phyloP scores from a whole-genome alignment of 2,888 invertebrate genomes.

The Tanytarsus gracilentus region DNA sequence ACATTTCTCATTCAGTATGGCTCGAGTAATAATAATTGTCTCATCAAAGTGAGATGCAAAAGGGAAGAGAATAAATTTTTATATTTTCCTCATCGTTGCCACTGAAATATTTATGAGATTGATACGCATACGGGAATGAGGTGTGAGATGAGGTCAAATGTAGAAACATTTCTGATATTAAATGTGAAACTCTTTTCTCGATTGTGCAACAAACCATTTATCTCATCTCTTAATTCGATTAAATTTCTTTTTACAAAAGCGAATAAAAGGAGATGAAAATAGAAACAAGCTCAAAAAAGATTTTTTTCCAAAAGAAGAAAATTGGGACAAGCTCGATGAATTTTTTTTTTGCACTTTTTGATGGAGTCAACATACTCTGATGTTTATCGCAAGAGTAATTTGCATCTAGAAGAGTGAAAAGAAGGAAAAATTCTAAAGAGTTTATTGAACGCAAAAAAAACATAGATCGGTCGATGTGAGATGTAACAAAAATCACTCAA shows the following conservation, averaged over 20 bases:
- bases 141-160: no score
- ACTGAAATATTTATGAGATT: no score
- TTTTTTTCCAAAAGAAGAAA: neutral
- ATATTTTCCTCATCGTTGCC: neutral
- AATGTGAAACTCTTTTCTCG: neutral
- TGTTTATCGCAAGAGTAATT: no score
- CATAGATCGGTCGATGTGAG: neutral
- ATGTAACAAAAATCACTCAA: no score
- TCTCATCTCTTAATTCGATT: neutral
- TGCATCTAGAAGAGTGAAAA: no score
- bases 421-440: conserved; percentile 23
- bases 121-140: no score
- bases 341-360: neutral
- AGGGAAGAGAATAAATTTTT: neutral
- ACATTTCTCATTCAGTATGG: conserved; percentile 9
- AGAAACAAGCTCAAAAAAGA: neutral
- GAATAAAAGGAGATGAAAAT: neutral
- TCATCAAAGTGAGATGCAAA: neutral
- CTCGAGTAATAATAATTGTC: conserved; percentile 5
- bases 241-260: neutral
- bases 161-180: no score
- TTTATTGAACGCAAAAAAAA: conserved; percentile 18
- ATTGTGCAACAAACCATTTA: conserved; percentile 11
- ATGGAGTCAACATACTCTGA: conserved; percentile 23
- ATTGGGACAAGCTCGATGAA: conserved; percentile 15